Conservation (phyloP, 2,797 vertebrate species). For the Allobates femoralis region DNA sequence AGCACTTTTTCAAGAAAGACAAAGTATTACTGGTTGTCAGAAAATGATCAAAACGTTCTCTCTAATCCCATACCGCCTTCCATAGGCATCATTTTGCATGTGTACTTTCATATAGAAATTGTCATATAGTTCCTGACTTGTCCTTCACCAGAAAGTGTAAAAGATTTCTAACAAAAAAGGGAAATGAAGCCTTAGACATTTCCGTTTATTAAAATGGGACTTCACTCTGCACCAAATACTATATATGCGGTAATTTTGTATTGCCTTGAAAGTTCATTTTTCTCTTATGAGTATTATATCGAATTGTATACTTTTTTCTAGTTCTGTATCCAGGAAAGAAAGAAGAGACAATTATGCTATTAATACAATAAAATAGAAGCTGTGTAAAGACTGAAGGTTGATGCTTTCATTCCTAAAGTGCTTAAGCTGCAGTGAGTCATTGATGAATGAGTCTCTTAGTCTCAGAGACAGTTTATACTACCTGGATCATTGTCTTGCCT, state of each 20-base stretch:
- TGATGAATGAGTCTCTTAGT: slow-evolving; percentile 62
- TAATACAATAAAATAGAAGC: slow-evolving; percentile 54
- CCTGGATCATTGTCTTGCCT: slow-evolving; percentile 62
- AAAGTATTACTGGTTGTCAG: too few relatives aligned
- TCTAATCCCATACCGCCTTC: too few relatives aligned
- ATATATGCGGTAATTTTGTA: background rate
- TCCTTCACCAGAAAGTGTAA: background rate
- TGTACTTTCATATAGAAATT: too few relatives aligned
- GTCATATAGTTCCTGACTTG: too few relatives aligned
- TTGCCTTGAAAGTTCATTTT: slow-evolving; percentile 15
- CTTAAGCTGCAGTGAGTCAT: slow-evolving; percentile 57
- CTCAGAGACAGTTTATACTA: slow-evolving; percentile 59
- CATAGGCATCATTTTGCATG: too few relatives aligned
- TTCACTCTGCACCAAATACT: background rate
- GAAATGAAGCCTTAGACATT: background rate
- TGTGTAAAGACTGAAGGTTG: slow-evolving; percentile 55
- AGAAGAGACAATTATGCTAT: slow-evolving; percentile 33
- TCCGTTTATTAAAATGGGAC: background rate
- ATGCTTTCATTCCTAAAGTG: slow-evolving; percentile 57
- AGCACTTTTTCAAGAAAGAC: too few relatives aligned
- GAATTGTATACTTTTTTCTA: slow-evolving; percentile 23
- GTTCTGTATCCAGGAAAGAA: slow-evolving; percentile 6
- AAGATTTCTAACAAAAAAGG: background rate
- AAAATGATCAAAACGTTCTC: too few relatives aligned
- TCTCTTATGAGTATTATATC: slow-evolving; percentile 1